phyloP scores from a whole-genome alignment of 1,140 invertebrate species.

The Danaus plexippus region DNA sequence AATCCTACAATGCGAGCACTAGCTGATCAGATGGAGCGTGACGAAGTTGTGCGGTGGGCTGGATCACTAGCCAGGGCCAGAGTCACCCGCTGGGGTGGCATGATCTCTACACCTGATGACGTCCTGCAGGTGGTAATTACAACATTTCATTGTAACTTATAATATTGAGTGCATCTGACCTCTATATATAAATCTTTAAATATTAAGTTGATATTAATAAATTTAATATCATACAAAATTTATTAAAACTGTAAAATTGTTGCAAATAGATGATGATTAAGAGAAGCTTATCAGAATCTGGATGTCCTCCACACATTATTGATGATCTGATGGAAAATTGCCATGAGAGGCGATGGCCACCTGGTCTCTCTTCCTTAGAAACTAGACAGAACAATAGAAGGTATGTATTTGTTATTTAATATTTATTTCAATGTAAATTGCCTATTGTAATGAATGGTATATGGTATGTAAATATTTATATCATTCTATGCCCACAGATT shows the following conservation, averaged over 20 bases:
- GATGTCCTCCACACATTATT: slow-evolving; percentile 92
- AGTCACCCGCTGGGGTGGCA: slow-evolving; percentile 96
- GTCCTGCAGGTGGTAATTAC: slow-evolving; percentile 82
- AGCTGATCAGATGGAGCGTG: slow-evolving; percentile 92
- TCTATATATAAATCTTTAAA: too few species aligned
- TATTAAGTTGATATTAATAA: too few species aligned
- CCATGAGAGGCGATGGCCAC: slow-evolving; percentile 95
- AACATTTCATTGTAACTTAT: too few species aligned
- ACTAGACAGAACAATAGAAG: slow-evolving; percentile 93
- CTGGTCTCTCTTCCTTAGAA: slow-evolving; percentile 92
- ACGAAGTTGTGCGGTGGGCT: slow-evolving; percentile 94
- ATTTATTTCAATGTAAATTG: not conserved
- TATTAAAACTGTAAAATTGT: too few species aligned
- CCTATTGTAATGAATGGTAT: not conserved
- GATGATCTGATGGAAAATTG: slow-evolving; percentile 98
- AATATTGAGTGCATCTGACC: too few species aligned
- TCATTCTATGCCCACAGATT: slow-evolving; percentile 49
- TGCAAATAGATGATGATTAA: slow-evolving; percentile 87
- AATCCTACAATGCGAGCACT: slow-evolving; percentile 92
- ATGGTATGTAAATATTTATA: slow-evolving; percentile 8
- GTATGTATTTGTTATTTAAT: slow-evolving; percentile 31
- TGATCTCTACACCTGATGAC: slow-evolving; percentile 97
- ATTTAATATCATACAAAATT: too few species aligned
- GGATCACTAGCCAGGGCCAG: slow-evolving; percentile 86
- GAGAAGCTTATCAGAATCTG: slow-evolving; percentile 90